phyloP scores from a whole-genome alignment of 2,113 vertebrate species.

The Anser brachyrhynchus region DNA sequence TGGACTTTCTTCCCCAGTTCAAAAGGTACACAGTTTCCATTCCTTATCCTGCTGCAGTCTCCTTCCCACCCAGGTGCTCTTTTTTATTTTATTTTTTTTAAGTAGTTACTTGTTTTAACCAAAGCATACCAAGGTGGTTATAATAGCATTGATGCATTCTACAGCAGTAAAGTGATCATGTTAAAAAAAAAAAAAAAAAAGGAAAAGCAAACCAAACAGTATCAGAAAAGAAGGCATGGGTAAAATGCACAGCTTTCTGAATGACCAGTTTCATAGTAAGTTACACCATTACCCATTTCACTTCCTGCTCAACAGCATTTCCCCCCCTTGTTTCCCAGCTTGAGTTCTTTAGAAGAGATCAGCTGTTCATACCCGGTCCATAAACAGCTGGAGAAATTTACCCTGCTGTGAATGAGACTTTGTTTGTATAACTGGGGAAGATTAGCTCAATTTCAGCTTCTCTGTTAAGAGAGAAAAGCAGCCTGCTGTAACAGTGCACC shows the following conservation, averaged over 20 bases:
- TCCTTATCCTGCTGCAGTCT: neutral
- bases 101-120: neutral
- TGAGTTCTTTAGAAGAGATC: slow-evolving; percentile 20
- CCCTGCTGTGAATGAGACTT: slow-evolving; percentile 39
- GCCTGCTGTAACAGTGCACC: neutral
- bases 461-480: neutral
- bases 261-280: neutral
- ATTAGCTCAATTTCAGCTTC: slow-evolving; percentile 5
- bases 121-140: neutral
- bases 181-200: neutral
- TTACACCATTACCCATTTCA: neutral
- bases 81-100: neutral
- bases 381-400: slow-evolving; percentile 46
- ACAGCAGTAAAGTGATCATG: neutral
- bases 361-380: slow-evolving; percentile 19
- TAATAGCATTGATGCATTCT: neutral
- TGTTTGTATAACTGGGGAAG: slow-evolving; percentile 17
- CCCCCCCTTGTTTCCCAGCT: slow-evolving; percentile 3
- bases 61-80: neutral
- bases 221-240: neutral
- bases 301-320: neutral
- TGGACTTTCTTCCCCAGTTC: neutral
- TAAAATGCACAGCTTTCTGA: neutral
- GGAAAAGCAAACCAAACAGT: neutral
- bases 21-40: neutral